These are phyloP conservation scores for Catamblyrhynchus diadema DNA, from an alignment of 2,797 vertebrate species.

Conservation along the genomic window DNA sequence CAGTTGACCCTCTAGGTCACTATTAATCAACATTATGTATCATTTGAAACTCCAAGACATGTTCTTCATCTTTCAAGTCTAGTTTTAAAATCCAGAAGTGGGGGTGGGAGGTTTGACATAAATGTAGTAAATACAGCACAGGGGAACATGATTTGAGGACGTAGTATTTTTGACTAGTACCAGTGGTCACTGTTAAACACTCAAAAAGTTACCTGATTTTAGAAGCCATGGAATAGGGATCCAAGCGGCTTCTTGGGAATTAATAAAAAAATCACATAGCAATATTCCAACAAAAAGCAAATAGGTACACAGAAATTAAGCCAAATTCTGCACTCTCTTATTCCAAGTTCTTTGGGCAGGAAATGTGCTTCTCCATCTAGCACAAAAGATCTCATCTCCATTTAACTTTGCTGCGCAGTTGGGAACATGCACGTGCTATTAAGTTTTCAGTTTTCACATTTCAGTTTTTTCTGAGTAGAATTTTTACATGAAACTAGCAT, in stretches of 20 bases:
- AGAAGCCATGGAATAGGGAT: not conserved
- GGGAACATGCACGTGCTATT: not conserved
- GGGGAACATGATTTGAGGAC: not conserved
- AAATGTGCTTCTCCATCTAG: not conserved
- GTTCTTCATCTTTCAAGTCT: not conserved
- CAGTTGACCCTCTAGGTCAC: conserved; percentile 40
- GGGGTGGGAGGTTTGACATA: not conserved
- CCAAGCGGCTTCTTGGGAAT: not conserved
- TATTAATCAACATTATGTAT: conserved; percentile 25
- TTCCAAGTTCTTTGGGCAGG: not conserved
- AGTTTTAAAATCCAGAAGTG: not conserved
- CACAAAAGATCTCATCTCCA: not conserved
- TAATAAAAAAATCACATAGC: not conserved
- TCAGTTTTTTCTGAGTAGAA: not conserved
- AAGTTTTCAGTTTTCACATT: not conserved
- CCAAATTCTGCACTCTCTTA: not conserved
- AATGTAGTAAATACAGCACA: not conserved
- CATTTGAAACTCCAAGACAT: conserved; percentile 34
- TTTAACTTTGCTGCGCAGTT: not conserved
- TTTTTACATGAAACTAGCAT: not conserved
- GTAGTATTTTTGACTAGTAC: not conserved
- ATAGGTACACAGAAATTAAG: not conserved
- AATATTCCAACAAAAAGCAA: not conserved
- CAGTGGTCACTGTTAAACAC: not conserved
- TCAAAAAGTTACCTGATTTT: not conserved